A percentile compares a stretch with the other conserved stretches of the same genome.
Evolutionary conservation across 2,113 vertebrate genomes (phyloP).

Genomic region (Artemisiospiza belli): DNA sequence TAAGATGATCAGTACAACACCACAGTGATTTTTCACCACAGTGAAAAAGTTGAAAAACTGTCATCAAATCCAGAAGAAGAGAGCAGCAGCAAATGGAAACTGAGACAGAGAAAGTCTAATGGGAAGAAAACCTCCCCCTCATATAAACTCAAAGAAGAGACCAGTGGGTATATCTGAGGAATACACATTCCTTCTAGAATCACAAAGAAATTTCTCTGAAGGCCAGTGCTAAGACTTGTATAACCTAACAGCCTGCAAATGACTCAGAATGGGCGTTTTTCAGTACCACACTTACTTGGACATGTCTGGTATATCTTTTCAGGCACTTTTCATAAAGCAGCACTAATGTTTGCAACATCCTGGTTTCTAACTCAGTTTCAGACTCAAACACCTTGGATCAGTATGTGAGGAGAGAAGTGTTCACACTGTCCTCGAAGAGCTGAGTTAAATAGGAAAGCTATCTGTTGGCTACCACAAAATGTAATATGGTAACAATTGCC

Average conservation of each 20-base stretch:
- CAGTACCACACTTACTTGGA: background rate
- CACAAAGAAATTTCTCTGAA: background rate
- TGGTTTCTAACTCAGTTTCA: background rate
- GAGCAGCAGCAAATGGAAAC: background rate
- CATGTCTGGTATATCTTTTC: background rate
- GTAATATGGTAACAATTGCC: background rate
- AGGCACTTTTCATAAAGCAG: background rate
- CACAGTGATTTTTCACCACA: too few relatives aligned
- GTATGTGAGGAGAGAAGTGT: background rate
- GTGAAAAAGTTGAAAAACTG: background rate
- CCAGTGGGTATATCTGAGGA: background rate
- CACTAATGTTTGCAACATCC: background rate
- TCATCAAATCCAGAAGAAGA: background rate
- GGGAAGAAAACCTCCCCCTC: background rate
- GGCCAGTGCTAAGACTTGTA: background rate
- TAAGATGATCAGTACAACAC: background rate
- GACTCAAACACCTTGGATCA: background rate
- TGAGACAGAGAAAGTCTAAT: background rate
- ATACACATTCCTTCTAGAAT: background rate
- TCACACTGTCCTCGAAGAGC: background rate
- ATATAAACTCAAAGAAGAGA: background rate
- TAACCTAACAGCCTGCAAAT: background rate
- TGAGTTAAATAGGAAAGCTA: background rate
- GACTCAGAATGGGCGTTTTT: background rate
- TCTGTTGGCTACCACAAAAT: background rate